These are phyloP conservation scores for Drosophila nr. perissopoda DNA, from an alignment of 2,888 invertebrate genomes.

Conservation along the genomic window DNA sequence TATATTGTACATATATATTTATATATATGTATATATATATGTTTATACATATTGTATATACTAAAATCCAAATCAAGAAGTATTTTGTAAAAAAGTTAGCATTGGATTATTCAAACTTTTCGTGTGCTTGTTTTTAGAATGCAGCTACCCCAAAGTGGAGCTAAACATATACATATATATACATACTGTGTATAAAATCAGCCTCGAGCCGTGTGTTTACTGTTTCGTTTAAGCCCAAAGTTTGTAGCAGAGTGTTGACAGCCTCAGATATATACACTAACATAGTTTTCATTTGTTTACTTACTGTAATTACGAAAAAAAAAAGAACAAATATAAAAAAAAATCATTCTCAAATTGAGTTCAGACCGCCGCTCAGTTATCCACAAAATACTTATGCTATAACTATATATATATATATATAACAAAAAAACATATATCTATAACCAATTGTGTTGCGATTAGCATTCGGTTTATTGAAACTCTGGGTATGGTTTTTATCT, in stretches of 20 bases:
- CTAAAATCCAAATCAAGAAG: constrained; percentile 18
- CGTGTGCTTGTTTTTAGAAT: constrained; percentile 16
- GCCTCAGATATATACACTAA: constrained; percentile 14
- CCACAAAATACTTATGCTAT: constrained; percentile 36
- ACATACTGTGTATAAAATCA: constrained; percentile 6
- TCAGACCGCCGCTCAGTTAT: constrained; percentile 40
- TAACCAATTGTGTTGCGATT: constrained; percentile 27
- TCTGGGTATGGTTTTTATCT: constrained; percentile 19
- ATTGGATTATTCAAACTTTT: constrained; percentile 7
- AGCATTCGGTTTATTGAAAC: constrained; percentile 12
- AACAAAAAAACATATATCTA: constrained; percentile 15
- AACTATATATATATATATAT: constrained; percentile 13
- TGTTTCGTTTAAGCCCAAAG: constrained; percentile 22
- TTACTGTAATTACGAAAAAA: constrained; percentile 19
- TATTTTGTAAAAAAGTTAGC: constrained; percentile 47
- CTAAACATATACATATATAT: not conserved
- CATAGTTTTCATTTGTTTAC: constrained; percentile 19
- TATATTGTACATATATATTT: constrained; percentile 17
- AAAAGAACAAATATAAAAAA: constrained; percentile 1
- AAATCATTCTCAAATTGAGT: constrained; percentile 25
- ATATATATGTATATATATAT: constrained; percentile 25
- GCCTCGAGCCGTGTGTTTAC: constrained; percentile 27
- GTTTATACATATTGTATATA: constrained; percentile 42
- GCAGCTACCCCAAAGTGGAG: not conserved
- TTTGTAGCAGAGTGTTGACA: constrained; percentile 13